A percentile compares a stretch with the other conserved stretches of the same genome.
Evolutionary conservation across 2,797 vertebrate genomes (phyloP).

Genomic region (Lithobates sylvaticus): DNA sequence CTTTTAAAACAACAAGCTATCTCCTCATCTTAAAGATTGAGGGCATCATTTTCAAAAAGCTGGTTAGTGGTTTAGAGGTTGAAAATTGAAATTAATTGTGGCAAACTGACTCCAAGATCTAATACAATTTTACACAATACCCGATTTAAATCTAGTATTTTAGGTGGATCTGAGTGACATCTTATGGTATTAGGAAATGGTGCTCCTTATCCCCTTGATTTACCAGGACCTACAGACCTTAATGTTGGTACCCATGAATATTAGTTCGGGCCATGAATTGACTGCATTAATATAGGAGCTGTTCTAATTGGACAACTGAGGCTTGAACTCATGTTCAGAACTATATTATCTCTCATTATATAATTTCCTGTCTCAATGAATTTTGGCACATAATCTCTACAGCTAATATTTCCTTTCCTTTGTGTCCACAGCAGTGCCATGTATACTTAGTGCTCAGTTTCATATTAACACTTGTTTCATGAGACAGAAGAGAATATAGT

Average conservation of each 20-base stretch:
- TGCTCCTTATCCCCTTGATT: too few relatives aligned
- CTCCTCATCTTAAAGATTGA: not conserved
- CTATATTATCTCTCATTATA: slow-evolving; percentile 13
- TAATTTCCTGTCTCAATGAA: slow-evolving; percentile 12
- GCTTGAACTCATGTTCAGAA: not conserved
- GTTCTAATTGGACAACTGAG: not conserved
- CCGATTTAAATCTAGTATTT: not conserved
- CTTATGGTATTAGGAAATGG: too few relatives aligned
- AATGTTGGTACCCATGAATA: not conserved
- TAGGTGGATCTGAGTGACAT: not conserved
- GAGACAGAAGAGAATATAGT: slow-evolving; percentile 54
- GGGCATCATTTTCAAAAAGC: not conserved
- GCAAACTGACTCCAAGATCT: not conserved
- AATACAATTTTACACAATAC: not conserved
- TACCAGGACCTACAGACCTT: not conserved
- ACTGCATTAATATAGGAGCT: not conserved
- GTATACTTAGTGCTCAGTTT: slow-evolving; percentile 35
- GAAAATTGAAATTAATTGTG: not conserved
- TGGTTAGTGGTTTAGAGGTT: not conserved
- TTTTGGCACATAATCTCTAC: slow-evolving; percentile 14
- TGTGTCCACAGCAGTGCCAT: slow-evolving; percentile 13
- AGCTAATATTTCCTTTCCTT: slow-evolving; percentile 1
- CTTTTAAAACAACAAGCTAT: not conserved
- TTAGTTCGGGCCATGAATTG: not conserved
- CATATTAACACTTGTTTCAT: slow-evolving; percentile 42